Evolutionary conservation across 2,888 invertebrate genomes (phyloP).

Genomic region (Macrosoma leucophasiata): DNA sequence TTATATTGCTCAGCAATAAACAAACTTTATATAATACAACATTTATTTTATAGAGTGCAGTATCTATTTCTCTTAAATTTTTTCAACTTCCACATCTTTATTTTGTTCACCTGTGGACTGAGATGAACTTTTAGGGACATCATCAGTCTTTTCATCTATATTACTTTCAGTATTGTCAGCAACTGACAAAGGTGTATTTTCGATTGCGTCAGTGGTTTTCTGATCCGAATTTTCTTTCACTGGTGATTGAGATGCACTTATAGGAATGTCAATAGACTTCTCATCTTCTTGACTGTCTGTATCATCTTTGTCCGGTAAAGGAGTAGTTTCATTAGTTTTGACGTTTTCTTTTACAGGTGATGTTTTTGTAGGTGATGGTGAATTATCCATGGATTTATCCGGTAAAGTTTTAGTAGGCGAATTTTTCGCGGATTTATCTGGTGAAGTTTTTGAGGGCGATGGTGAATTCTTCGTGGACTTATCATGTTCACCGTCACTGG

Average conservation of each 20-base stretch:
- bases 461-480: conserved; percentile 21
- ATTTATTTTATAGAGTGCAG: conserved; percentile 3
- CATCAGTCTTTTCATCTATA: neutral
- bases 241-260: conserved; percentile 4
- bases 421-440: too few relatives aligned
- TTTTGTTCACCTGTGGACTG: conserved; percentile 2
- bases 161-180: conserved; percentile 1
- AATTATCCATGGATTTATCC: too few relatives aligned
- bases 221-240: too few relatives aligned
- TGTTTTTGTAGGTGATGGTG: too few relatives aligned
- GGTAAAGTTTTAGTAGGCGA: too few relatives aligned
- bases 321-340: neutral
- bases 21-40: too few relatives aligned
- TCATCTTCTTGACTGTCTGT: too few relatives aligned
- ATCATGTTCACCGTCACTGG: conserved; percentile 30
- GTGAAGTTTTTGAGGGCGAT: conserved; percentile 11
- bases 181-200: conserved; percentile 4
- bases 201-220: too few relatives aligned
- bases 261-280: too few relatives aligned
- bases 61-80: conserved; percentile 4
- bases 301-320: neutral
- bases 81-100: conserved; percentile 1
- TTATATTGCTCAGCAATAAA: too few relatives aligned
- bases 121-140: conserved; percentile 2
- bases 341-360: conserved; percentile 6